Base-by-base conservation (phyloP, 2,797 vertebrate genomes). In the Manis pentadactyla region DNA sequence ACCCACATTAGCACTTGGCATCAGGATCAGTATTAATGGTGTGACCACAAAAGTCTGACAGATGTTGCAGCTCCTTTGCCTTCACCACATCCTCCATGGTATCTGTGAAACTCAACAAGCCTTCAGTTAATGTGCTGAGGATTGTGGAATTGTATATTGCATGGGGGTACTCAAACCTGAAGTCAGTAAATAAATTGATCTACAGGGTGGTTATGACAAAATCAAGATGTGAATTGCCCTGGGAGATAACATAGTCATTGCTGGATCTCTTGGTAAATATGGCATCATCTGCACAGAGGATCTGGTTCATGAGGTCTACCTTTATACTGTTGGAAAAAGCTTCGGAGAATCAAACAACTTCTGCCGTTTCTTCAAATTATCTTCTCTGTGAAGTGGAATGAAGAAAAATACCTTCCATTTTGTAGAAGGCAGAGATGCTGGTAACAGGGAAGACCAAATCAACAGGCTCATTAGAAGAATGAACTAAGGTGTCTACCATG, bases 351-450 rank as follows among this genome's bases (percentile, higher is more conserved):
- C 99, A 98, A 99, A 99, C 98, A 99, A 99, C 98, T 99, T 99
- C 98, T 98, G 99, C 91, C 99, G 99, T 99, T 99, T 99, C 53
- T 99, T 99, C 98, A 99, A 99, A 97, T 98, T 99, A 94, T 99
- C 99, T 2, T 99, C 99, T 95, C 99, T 99, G 69, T 98, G 99
- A 12, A 99, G 99, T 66, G 99, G 99, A 31, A 99, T 99, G 99
- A 99, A 99, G 98, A 99, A 99, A 99, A 99, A 99, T 98, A 99
- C 99, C 0, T 99, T 99, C 63, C 99, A 99, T 98, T 99, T 99
- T 34, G 99, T 99, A 96, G 99, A 99, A 98, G 99, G 99, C 94
- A 99, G 99, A n/a, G 99, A 99, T 73, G 99, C 99, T 97, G 99
- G 99, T 71, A 99, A 99, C 98, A 98, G 99, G 98, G 99, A 99